Conservation (phyloP, 2,888 invertebrate species). For the Tethea ocularis region DNA sequence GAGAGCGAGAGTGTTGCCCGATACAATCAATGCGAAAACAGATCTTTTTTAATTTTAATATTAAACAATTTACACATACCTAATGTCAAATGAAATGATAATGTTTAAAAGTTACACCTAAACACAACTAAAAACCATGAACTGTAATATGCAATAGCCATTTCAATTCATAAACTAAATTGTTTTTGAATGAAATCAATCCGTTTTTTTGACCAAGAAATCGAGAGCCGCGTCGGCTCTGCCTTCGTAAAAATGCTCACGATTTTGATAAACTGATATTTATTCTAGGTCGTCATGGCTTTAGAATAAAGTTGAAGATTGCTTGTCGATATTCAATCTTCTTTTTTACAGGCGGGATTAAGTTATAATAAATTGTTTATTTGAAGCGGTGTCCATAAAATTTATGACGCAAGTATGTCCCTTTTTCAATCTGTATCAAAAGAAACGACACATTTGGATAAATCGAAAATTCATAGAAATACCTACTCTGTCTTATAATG, state of each 20-base stretch:
- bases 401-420: background rate
- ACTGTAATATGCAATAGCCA: no score
- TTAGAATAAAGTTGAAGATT: background rate
- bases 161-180: background rate
- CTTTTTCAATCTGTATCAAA: background rate
- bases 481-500: no score
- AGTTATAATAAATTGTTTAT: slow-evolving; percentile 2
- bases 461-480: background rate
- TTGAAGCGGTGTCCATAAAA: background rate
- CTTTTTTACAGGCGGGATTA: background rate
- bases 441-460: background rate
- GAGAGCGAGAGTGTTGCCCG: no score
- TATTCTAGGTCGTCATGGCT: background rate
- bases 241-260: slow-evolving; percentile 21
- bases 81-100: no score
- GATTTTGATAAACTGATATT: background rate
- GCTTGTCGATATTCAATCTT: background rate
- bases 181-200: background rate
- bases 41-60: no score
- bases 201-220: slow-evolving; percentile 28
- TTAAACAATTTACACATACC: no score
- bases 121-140: no score
- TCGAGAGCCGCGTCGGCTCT: slow-evolving; percentile 27
- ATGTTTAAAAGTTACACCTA: no score
- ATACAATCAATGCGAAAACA: no score